Evolutionary conservation across 1,140 invertebrate species (phyloP), one percentile per base, ranked within the genome.

Genomic region (Onthophagus taurus): DNA sequence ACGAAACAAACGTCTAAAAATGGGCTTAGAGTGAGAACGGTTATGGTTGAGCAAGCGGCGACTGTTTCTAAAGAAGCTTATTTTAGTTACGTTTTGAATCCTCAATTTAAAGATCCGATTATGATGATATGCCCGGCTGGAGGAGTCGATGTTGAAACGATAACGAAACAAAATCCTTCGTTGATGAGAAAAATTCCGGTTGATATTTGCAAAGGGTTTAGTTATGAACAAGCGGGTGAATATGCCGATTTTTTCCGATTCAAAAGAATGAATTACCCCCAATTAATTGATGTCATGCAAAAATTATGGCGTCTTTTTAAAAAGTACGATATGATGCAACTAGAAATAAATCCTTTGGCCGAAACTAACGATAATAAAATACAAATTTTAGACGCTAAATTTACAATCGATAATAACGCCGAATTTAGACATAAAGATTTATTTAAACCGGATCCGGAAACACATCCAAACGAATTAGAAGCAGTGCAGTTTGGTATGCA

Each of bases 341-440:
- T 97, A 48, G 92, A 96, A 72, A 85, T 97, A 16, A 97, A 96
- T 70, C 92, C 92, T 17, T 85, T 94, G 55, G 89, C 90, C 21
- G 89, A 95, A 63, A 89, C 94, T 63, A 81, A 85, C 23, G 70
- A 78, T 56, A 78, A 81, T 68, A 59, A 57, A 91, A 89, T 88
- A 63, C 89, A 84, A 62, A 88, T 87, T 51, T 67, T 96, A 50
- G 92, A 96, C 68, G 89, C 89, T 45, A 96, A 96, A 62, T 81
- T 90, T 51, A 71, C 84, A 54, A 91, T 96, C 59, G 92, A 97
- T 59, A 89, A 94, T 61, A 97, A 96, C 60, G 88, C 92, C 1
- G 83, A 89, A 46, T 96, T 85, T 60, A 76, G 92, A 44, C 92
- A 97, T 61, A 85, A 89, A 58, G 81, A 89, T 44, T 65, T 96